Evolutionary conservation across 2,113 vertebrate genomes (phyloP), one percentile per base, ranked within the genome.

Genomic region (Tringa solitaria): DNA sequence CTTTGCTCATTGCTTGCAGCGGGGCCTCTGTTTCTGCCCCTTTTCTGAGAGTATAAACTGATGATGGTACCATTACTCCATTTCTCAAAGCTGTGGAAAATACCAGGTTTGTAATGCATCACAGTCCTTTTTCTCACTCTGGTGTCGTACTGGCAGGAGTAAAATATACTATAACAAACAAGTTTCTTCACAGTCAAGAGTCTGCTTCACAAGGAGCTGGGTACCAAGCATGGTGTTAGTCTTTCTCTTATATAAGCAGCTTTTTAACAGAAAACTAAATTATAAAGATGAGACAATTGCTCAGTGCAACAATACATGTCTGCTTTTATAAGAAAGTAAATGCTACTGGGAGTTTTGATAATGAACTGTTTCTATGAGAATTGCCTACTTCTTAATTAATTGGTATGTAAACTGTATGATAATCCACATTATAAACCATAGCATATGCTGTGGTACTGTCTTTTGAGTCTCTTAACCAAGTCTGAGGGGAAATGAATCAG

Each of bases 401-500:
- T 70, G 41, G 15, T 84, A 48, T 28, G 32, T 61, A 92, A 83
- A 21, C 43, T 48, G 4, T 57, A 41, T 35, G 43, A 56, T 70
- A 84, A 77, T 48, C 27, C 41, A 45, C 35, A 14, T 61, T 46
- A 88, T 77, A 80, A 87, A 45, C 39, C 26, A n/a, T 28, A 81
- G 37, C n/a, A 59, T 27, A 65, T 81, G 59, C 33, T 88, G 30
- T n/a, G 9, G 51, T 74, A 35, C 35, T 91, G 28, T 91, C 41
- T 84, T 89, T 70, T 7, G 8, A 88, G 33, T 56, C 64, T 67
- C 48, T 63, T 45, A 84, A 87, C 13, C 46, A 93, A 84, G 32
- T 77, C 80, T 95, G n/a, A 84, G 56, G n/a, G 43, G 95, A 95
- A 94, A 89, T 64, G 35, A 87, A 56, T 86, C 33, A 64, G 73